Evolutionary conservation across 2,113 vertebrate genomes (phyloP), one percentile per base, ranked within the genome.

Genomic region (Callospermophilus lateralis): DNA sequence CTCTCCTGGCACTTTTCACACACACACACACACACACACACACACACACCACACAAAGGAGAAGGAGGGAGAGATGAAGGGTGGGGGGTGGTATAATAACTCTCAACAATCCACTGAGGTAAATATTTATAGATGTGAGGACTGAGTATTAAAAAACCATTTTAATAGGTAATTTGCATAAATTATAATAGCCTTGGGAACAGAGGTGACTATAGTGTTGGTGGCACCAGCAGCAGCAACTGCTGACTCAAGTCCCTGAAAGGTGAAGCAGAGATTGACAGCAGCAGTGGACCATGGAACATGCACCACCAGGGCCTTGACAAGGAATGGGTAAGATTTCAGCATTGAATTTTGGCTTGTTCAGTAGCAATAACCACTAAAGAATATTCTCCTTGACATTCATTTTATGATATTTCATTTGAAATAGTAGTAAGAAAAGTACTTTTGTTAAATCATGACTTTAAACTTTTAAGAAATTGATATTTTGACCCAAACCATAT

Each of bases 401-500:
- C 34, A 51, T 89, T 74, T 81, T 94, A 9, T 30, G 79, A 39
- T 73, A 8, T 24, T 63, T 51, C 87, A 73, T 58, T 93, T 87
- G 48, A 89, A 89, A 39, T 26, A 51, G 11, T 61, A 79, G 30
- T 58, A 28, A 77, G 45, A 10, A 74, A 65, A 45, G 32, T 53
- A 83, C 45, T 72, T 74, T 83, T 83, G 42, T 94, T 89, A 67
- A 83, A 34, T 94, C 55, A 42, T n/a, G 28, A 74, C n/a, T 67
- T 89, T 2, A 42, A 6, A n/a, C 28, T 76, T 94, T 94, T 65
- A 81, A 76, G 45, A 89, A 76, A 65, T 42, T 80, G 3, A 17
- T 37, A 81, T 39, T 39, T 93, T 86, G 61, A 83, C 20, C 30
- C 45, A 83, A 83, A 48, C 48, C 19, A 30, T 88, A 63, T 42